Conservation (phyloP, 1,140 invertebrate species). For the Achatina immaculata region DNA sequence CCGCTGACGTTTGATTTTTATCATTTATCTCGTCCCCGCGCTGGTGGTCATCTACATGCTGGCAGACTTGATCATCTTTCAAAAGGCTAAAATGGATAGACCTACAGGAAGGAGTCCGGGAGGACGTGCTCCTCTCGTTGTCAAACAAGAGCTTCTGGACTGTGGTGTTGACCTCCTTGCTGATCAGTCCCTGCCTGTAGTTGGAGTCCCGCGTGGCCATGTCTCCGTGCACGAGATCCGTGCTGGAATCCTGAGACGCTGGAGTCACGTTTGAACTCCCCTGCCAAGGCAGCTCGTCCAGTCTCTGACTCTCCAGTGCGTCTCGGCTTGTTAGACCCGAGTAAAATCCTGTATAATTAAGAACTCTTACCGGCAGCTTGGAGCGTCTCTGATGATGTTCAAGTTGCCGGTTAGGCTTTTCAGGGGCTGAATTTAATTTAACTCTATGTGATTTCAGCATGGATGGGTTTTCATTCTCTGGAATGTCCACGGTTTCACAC, state of each 20-base stretch:
- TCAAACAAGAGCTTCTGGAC: background rate
- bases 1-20: background rate
- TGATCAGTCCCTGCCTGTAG: background rate
- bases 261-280: background rate
- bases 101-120: background rate
- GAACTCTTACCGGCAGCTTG: too few species aligned
- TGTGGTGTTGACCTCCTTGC: background rate
- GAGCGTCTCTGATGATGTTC: too few species aligned
- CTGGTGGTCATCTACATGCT: too few species aligned
- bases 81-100: too few species aligned
- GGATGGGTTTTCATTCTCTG: too few species aligned
- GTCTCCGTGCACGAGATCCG: background rate
- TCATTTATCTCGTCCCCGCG: background rate
- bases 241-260: background rate
- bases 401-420: too few species aligned
- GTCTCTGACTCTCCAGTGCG: background rate
- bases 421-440: too few species aligned
- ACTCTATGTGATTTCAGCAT: too few species aligned
- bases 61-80: too few species aligned
- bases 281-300: background rate
- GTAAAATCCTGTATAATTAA: background rate
- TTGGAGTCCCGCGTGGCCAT: background rate
- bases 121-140: background rate
- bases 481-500: too few species aligned
- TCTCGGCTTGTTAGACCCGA: background rate